Evolutionary conservation across 2,113 vertebrate species (phyloP).

Genomic region (Hemiprocne comata): DNA sequence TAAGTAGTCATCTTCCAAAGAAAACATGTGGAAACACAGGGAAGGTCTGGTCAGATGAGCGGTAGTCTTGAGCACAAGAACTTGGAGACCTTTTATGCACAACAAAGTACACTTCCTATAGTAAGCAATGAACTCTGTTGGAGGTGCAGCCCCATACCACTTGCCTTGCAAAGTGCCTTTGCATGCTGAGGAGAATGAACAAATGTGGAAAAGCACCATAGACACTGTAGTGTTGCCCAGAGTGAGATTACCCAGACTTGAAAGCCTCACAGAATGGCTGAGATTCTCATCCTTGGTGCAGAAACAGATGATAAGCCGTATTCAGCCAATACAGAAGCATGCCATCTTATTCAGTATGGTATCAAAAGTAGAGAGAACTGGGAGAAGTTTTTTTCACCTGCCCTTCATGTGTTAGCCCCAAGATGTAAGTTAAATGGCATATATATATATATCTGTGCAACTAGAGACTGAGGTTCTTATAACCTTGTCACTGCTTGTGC

Average conservation of each 20-base stretch:
- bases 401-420: background rate
- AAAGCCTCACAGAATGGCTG: background rate
- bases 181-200: background rate
- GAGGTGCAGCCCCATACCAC: background rate
- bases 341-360: background rate
- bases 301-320: background rate
- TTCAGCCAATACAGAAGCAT: background rate
- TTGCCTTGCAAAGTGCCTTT: background rate
- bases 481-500: background rate
- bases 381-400: background rate
- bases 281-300: background rate
- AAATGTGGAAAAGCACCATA: background rate
- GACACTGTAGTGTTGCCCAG: background rate
- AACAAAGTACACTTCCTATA: background rate
- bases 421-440: background rate
- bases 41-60: background rate
- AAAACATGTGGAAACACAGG: background rate
- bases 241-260: background rate
- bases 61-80: background rate
- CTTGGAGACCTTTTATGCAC: background rate
- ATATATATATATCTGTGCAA: background rate
- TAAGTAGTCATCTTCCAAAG: background rate
- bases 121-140: background rate
- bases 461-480: background rate
- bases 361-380: background rate